Base-by-base conservation (phyloP, 2,888 invertebrate genomes). In the Prostheceraeus crozeri region DNA sequence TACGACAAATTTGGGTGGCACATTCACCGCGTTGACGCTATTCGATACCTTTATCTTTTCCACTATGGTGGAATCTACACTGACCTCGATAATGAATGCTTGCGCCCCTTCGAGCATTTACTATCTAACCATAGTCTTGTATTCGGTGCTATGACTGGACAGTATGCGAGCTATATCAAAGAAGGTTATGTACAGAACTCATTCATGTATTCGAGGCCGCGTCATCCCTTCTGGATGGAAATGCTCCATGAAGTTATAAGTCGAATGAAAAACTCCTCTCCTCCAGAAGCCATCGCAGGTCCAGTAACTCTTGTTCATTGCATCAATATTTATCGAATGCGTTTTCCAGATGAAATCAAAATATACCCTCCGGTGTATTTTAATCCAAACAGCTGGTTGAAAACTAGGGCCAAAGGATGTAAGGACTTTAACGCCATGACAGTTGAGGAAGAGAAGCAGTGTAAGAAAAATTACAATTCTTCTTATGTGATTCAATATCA, bases 401-500 rank as follows among this genome's bases (percentile, higher is more conserved):
- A n/a, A n/a, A n/a, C n/a, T n/a, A n/a, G n/a, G n/a, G 3, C 3
- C 4, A 46, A 46, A 46, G n/a, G 33, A 19, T 55, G 55, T 36
- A 33, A 36, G 21, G 35, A n/a, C 2, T 21, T 30, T 3, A 48
- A 55, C 33, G 14, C n/a, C n/a, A 55, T 55, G 55, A 10, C 55
- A 10, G 54, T n/a, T 6, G 46, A 53, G 1, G 55, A 55, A 36
- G 23, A 35, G 8, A 3, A 19, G 40, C 8, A 28, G 19, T 53
- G 53, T 31, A 25, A 31, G 19, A n/a, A 36, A 19, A 19, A 14
- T 4, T 27, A 3, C 27, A 30, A 53, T n/a, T 4, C 25, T 19
- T n/a, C 35, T 14, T 55, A 55, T 21, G 55, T 36, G 8, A 48
- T 48, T 8, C 55, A 55, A 19, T 55, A 55, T 30, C 55, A 55